Evolutionary conservation across 1,140 invertebrate genomes (phyloP).

Genomic region (Lepidurus arcticus): DNA sequence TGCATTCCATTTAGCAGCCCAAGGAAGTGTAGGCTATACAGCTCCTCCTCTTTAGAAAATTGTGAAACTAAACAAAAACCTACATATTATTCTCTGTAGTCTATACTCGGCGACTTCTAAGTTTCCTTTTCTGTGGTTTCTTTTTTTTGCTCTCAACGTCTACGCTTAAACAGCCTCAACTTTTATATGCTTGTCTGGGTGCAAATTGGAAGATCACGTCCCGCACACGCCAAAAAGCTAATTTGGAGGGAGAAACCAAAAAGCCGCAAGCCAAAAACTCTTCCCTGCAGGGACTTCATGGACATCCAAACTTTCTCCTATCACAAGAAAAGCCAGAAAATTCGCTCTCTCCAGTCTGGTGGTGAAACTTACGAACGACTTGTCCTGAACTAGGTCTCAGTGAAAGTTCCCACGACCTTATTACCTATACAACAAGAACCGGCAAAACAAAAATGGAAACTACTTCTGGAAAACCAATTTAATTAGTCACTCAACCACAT

Average conservation of each 20-base stretch:
- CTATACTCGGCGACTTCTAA: no score
- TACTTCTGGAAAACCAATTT: neutral
- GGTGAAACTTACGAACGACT: conserved; percentile 2
- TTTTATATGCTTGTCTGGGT: no score
- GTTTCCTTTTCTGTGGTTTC: no score
- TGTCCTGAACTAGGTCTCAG: neutral
- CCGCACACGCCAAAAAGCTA: neutral
- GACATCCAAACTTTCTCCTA: conserved; percentile 2
- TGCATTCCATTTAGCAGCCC: no score
- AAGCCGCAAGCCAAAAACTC: neutral
- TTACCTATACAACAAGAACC: neutral
- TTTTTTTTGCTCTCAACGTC: no score
- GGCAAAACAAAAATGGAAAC: neutral
- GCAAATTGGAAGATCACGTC: no score
- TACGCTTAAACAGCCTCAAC: no score
- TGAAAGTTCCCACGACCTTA: conserved; percentile 1
- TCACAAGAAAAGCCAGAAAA: neutral
- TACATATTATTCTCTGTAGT: no score
- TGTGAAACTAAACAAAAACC: no score
- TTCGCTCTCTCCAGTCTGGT: conserved; percentile 5
- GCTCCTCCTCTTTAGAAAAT: no score
- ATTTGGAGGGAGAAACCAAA: neutral
- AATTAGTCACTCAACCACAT: neutral
- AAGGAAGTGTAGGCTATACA: no score
- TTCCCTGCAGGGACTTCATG: neutral